Conservation (phyloP, 2,113 vertebrate species). For the Dolichotis patagonum region DNA sequence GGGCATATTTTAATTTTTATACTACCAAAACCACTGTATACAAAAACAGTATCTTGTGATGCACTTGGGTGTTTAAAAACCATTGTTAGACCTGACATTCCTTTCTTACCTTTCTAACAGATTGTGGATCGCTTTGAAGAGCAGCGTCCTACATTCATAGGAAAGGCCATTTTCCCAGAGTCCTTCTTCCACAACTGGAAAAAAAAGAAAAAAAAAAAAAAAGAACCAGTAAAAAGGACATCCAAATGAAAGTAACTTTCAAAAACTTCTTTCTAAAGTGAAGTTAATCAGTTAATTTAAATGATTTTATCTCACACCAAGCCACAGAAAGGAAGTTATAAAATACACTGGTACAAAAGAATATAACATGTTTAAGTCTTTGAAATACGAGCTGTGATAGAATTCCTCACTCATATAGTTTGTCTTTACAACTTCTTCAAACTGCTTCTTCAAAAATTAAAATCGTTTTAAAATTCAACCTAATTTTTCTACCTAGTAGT, state of each 20-base stretch:
- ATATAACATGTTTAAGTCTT: neutral
- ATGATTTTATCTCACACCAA: neutral
- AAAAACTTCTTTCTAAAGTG: conserved; percentile 71
- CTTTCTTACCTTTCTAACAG: conserved; percentile 96
- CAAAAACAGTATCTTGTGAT: neutral
- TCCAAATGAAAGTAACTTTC: conserved; percentile 72
- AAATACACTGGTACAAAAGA: neutral
- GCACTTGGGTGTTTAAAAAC: neutral
- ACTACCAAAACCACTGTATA: neutral
- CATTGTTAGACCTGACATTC: neutral
- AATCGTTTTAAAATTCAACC: conserved; percentile 30
- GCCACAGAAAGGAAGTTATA: neutral
- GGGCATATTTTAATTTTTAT: neutral
- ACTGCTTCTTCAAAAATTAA: neutral
- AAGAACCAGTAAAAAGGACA: conserved; percentile 74
- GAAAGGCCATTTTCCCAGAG: conserved; percentile 98
- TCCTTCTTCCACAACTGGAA: conserved; percentile 96
- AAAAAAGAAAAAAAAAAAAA: conserved; percentile 69
- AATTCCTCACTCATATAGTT: neutral
- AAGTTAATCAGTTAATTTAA: conserved; percentile 55
- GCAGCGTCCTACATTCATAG: conserved; percentile 97
- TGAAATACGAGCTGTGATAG: neutral
- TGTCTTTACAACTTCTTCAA: neutral
- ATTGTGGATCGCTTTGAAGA: conserved; percentile 99
- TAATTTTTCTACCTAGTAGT: neutral